Evolutionary conservation across 2,113 vertebrate species (phyloP).

Genomic region (Siniperca knerii): DNA sequence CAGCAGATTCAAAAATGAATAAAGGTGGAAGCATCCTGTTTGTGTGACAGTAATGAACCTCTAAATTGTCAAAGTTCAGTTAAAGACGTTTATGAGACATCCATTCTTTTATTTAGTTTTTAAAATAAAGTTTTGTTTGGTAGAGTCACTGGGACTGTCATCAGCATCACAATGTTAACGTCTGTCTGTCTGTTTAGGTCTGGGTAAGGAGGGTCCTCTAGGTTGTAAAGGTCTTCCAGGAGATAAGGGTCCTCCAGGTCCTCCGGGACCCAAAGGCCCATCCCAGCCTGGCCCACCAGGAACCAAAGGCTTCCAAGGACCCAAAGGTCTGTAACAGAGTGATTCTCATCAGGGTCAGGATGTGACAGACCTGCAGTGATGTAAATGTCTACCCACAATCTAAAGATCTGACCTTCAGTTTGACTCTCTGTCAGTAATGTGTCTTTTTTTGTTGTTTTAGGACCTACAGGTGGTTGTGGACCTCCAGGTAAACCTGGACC

Average conservation of each 20-base stretch:
- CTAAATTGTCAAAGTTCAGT: background rate
- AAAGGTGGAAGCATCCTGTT: background rate
- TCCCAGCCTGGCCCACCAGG: conserved; percentile 69
- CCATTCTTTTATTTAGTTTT: too few relatives aligned
- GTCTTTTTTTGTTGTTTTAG: conserved; percentile 44
- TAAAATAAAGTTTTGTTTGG: background rate
- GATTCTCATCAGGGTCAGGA: background rate
- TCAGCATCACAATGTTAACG: background rate
- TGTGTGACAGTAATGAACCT: background rate
- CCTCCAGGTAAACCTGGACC: conserved; percentile 50
- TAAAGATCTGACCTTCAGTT: background rate
- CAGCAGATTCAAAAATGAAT: background rate
- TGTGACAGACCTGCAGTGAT: background rate
- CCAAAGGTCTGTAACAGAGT: conserved; percentile 59
- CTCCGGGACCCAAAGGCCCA: conserved; percentile 62
- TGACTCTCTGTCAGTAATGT: background rate
- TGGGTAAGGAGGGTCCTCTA: conserved; percentile 42
- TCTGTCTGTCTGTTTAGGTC: conserved; percentile 57
- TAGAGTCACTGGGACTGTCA: background rate
- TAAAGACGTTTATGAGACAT: background rate
- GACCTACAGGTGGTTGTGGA: conserved; percentile 57
- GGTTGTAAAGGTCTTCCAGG: conserved; percentile 71
- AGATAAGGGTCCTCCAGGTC: conserved; percentile 73
- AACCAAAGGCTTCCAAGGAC: conserved; percentile 66
- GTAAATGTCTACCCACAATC: too few relatives aligned